Evolutionary conservation across 2,113 vertebrate genomes (phyloP), one percentile per base, ranked within the genome.

Genomic region (Chinchilla lanigera): DNA sequence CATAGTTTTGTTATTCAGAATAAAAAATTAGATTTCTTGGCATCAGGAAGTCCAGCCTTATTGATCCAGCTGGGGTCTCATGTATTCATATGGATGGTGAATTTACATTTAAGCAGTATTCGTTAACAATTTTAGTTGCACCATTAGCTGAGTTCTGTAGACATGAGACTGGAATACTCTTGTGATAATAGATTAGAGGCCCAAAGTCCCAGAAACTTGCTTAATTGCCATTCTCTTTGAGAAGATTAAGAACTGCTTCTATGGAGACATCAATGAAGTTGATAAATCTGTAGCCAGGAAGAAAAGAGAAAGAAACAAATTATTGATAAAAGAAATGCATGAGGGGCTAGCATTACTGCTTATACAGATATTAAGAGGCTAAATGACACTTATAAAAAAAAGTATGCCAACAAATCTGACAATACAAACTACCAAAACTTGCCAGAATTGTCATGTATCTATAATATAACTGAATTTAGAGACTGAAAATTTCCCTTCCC

Each of bases 1-100:
- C 30, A 33, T 33, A 33, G 50, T 83, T 93, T 84, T 82, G 35
- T 93, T 56, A 93, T 33, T 94, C 22, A 67, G 50, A n/a, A 13
- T 50, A 50, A 90, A 94, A 94, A 92, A 33, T 26, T 90, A 26
- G 1, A 35, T 85, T 94, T 94, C 92, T 86, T 50, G 54, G 54
- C 63, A 73, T 78, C 47, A 54, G 26, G 54, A 90, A 67, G 50
- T 12, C 47, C 61, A 82, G 61, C 4, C 28, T 50, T 80, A 13
- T 41, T 12, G 54, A 89, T 83, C 38, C n/a, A 88, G 4, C 41
- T 89, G 16, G 17, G 9, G 73, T 86, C 24, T 77, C 44, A 14
- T 61, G 5, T 60, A 58, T 33, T 19, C 47, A 47, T 41, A 87
- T 41, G 16, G 82, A 41, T 47, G 41, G 17, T 73, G n/a, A 81